Percentiles rank a stretch among this genome's conserved stretches.
Evolutionary conservation across 2,888 invertebrate genomes (phyloP).

Genomic region (Melolontha melolontha): DNA sequence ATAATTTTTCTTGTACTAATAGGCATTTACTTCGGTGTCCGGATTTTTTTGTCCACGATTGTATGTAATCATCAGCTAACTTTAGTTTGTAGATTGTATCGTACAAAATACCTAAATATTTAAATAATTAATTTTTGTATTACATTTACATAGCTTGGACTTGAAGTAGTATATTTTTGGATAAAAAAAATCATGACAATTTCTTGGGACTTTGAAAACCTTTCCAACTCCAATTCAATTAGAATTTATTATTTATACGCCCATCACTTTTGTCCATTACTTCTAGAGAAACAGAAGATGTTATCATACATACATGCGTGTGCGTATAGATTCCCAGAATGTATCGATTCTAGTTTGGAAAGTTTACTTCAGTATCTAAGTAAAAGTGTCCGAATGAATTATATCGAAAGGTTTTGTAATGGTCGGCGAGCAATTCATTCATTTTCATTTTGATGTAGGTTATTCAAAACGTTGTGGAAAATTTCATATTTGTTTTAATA

Average conservation of each 20-base stretch:
- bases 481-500: no score
- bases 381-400: slow-evolving; percentile 20
- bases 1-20: no score
- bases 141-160: no score
- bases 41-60: no score
- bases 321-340: neutral
- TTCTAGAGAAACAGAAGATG: slow-evolving; percentile 15
- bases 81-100: no score
- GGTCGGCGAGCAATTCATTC: slow-evolving; percentile 9
- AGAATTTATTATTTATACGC: slow-evolving; percentile 13
- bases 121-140: no score
- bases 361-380: slow-evolving; percentile 9
- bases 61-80: no score
- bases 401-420: slow-evolving; percentile 26
- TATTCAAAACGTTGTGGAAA: neutral
- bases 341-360: slow-evolving; percentile 23
- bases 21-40: no score
- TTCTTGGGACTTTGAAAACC: no score
- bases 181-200: no score
- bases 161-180: no score
- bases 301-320: slow-evolving; percentile 8
- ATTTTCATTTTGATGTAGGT: slow-evolving; percentile 22
- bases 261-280: slow-evolving; percentile 14
- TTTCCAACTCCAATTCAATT: slow-evolving; percentile 6
- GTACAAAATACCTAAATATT: no score